A percentile compares a stretch with the other conserved stretches of the same genome.
These are phyloP conservation scores for Petrolisthes manimaculis DNA, from an alignment of 2,888 invertebrate species.

Conservation along the genomic window DNA sequence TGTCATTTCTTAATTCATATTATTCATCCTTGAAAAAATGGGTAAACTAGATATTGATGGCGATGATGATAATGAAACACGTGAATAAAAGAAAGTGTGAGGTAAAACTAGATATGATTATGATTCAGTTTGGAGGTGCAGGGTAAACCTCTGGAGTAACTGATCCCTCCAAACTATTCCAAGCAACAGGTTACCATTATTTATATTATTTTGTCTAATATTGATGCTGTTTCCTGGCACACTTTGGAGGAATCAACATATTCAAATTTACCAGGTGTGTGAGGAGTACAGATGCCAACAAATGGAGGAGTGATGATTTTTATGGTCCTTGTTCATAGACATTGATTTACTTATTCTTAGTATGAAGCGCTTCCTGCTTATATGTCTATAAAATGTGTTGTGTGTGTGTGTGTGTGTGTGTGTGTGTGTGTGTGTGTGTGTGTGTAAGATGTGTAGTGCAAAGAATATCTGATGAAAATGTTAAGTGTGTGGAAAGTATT, in stretches of 20 bases:
- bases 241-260: no score
- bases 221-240: not conserved
- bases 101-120: not conserved
- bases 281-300: no score
- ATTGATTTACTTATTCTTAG: not conserved
- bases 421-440: not conserved
- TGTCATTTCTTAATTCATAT: no score
- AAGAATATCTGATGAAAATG: not conserved
- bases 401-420: slow-evolving; percentile 24
- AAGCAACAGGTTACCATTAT: no score
- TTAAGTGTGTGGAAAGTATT: not conserved
- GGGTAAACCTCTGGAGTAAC: not conserved
- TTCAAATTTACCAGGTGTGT: no score
- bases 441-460: not conserved
- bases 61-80: not conserved
- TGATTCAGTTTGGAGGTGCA: not conserved
- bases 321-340: no score
- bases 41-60: not conserved
- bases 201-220: not conserved
- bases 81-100: not conserved
- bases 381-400: not conserved
- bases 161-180: no score
- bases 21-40: not conserved
- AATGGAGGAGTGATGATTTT: no score
- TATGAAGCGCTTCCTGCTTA: not conserved